A percentile compares a stretch with the other conserved stretches of the same genome.
These are phyloP conservation scores for Scytalopus superciliaris DNA, from an alignment of 2,113 vertebrate genomes.

Conservation along the genomic window DNA sequence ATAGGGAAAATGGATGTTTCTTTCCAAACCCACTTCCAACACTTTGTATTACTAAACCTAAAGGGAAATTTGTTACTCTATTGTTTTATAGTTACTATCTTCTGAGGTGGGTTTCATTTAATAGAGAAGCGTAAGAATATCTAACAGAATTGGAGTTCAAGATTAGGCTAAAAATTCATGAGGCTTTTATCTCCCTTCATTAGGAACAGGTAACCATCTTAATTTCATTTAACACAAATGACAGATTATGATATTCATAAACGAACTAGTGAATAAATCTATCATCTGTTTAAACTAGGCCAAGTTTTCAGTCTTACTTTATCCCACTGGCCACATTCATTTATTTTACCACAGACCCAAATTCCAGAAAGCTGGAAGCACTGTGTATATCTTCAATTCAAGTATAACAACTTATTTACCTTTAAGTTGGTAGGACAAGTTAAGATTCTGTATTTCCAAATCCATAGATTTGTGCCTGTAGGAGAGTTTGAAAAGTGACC, in stretches of 20 bases:
- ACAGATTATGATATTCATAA: neutral
- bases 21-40: neutral
- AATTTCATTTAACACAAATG: neutral
- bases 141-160: neutral
- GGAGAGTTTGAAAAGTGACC: neutral
- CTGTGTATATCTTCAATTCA: neutral
- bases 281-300: neutral
- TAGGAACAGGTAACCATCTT: neutral
- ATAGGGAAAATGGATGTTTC: neutral
- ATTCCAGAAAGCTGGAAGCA: neutral
- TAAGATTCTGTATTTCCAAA: neutral
- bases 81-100: neutral
- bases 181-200: neutral
- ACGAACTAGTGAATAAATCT: neutral
- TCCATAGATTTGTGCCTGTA: neutral
- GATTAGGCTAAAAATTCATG: neutral
- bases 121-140: neutral
- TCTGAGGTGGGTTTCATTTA: neutral
- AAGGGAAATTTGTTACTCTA: neutral
- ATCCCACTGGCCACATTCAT: neutral
- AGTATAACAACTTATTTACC: neutral
- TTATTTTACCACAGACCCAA: neutral
- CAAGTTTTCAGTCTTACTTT: neutral
- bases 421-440: neutral
- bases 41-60: neutral